These are phyloP conservation scores for Tribolium castaneum DNA, from an alignment of 1,140 invertebrate genomes.

Conservation along the genomic window DNA sequence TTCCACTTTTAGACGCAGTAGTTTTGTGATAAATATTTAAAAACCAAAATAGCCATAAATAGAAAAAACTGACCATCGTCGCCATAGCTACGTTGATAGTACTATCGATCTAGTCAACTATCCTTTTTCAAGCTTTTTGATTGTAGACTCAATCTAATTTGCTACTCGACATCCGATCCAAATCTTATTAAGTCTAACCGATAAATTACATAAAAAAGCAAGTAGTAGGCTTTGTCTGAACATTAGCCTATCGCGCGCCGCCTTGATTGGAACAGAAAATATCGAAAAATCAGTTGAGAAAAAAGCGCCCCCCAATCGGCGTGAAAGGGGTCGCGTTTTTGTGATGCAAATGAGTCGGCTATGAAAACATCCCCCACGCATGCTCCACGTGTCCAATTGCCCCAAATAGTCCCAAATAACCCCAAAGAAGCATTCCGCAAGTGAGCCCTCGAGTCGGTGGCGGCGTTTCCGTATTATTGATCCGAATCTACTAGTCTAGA, in stretches of 20 bases:
- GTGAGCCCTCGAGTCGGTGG: slow-evolving; percentile 5
- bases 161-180: background rate
- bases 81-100: background rate
- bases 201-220: background rate
- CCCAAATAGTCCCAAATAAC: slow-evolving; percentile 27
- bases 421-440: slow-evolving; percentile 24
- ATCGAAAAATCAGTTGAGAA: background rate
- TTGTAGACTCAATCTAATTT: background rate
- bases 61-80: background rate
- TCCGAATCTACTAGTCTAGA: slow-evolving; percentile 21
- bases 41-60: background rate
- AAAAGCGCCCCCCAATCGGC: background rate
- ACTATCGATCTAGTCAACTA: background rate
- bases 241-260: background rate
- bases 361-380: background rate
- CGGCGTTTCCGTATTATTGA: slow-evolving; percentile 33
- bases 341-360: background rate
- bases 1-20: background rate
- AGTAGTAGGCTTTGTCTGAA: background rate
- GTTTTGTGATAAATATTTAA: background rate
- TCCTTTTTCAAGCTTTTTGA: background rate
- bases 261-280: no score
- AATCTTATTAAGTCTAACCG: background rate
- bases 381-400: slow-evolving; percentile 14
- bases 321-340: background rate